A percentile compares a stretch with the other conserved stretches of the same genome.
These are phyloP conservation scores for Dasypogon diadema DNA, from an alignment of 2,888 invertebrate species.

Conservation along the genomic window DNA sequence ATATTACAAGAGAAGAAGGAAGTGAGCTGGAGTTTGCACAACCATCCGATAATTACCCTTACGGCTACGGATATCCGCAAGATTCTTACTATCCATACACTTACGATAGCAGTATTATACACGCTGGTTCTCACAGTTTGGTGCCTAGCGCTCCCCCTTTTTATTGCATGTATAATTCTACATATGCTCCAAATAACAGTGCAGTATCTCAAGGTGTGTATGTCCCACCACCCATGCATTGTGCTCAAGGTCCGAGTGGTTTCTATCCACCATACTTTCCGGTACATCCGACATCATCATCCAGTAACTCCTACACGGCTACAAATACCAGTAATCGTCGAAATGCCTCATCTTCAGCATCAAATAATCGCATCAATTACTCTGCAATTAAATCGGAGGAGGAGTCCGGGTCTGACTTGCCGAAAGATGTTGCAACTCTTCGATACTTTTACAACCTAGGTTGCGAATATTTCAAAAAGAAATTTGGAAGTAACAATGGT, in stretches of 20 bases:
- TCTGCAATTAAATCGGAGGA: slow-evolving; percentile 62
- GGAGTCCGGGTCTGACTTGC: slow-evolving; percentile 63
- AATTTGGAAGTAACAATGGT: slow-evolving; percentile 52
- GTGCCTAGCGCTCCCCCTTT: slow-evolving; percentile 10
- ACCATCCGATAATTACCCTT: background rate
- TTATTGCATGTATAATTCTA: slow-evolving; percentile 53
- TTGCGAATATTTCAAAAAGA: slow-evolving; percentile 68
- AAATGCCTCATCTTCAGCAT: background rate
- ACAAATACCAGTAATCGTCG: background rate
- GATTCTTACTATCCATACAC: slow-evolving; percentile 50
- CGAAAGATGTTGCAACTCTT: slow-evolving; percentile 72
- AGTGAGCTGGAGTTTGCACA: slow-evolving; percentile 28
- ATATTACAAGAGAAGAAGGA: slow-evolving; percentile 36
- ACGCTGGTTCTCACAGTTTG: slow-evolving; percentile 9
- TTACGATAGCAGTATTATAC: slow-evolving; percentile 51
- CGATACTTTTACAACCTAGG: slow-evolving; percentile 79
- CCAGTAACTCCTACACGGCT: background rate
- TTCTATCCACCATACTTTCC: slow-evolving; percentile 19
- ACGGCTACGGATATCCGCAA: slow-evolving; percentile 22
- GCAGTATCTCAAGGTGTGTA: slow-evolving; percentile 13
- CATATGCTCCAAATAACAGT: background rate
- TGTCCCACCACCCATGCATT: slow-evolving; percentile 19
- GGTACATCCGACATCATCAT: background rate
- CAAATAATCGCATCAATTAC: slow-evolving; percentile 59
- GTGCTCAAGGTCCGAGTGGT: slow-evolving; percentile 6